A percentile compares a stretch with the other conserved stretches of the same genome.
These are phyloP conservation scores for Progne subis DNA, from an alignment of 2,113 vertebrate genomes.

Conservation along the genomic window DNA sequence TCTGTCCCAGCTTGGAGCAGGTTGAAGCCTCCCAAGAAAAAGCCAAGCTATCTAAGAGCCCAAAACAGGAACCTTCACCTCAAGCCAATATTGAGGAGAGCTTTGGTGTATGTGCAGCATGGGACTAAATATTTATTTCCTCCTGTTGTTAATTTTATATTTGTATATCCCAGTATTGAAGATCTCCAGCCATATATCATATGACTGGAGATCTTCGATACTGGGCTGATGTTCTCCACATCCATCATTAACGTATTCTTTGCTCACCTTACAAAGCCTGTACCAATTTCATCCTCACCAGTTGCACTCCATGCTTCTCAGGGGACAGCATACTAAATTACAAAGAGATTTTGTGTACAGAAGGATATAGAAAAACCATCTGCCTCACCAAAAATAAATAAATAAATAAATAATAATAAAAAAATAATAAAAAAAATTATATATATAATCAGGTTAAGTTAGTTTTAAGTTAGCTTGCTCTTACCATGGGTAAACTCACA, in stretches of 20 bases:
- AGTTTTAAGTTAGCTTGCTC: background rate
- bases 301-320: background rate
- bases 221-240: background rate
- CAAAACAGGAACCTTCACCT: background rate
- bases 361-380: background rate
- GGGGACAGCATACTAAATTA: background rate
- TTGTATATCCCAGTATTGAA: no score
- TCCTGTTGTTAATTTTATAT: background rate
- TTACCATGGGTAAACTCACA: accelerated
- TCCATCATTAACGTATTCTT: background rate
- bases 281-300: background rate
- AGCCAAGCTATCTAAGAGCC: background rate
- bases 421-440: no score
- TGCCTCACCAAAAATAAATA: background rate
- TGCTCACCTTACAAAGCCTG: background rate
- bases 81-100: background rate
- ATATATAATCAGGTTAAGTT: background rate
- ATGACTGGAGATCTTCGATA: background rate
- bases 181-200: no score
- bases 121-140: background rate
- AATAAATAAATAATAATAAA: no score
- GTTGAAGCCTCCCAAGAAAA: background rate
- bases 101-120: accelerated
- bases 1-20: background rate
- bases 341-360: background rate